Base-by-base conservation (phyloP, 2,113 vertebrate species). In the Gracilinanus agilis region DNA sequence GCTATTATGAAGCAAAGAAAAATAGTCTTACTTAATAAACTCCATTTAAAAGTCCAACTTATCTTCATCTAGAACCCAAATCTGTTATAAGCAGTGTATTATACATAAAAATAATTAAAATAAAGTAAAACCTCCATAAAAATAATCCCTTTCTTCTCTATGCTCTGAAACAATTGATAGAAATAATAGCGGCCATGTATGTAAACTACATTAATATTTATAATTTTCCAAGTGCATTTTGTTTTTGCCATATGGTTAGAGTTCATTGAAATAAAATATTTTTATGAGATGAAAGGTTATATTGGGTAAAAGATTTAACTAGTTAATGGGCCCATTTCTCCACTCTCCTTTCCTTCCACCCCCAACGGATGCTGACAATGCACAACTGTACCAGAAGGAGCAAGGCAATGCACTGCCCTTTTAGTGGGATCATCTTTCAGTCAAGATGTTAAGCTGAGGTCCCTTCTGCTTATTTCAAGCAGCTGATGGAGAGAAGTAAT, bases 21-120 rank as follows among this genome's bases (percentile, higher is more conserved):
- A 40, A 0, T 40, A 40, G 7, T 83, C 19, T 83, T 19, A 83
- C 67, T 75, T 83, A 83, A 83, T 83, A 83, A 83, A 83, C n/a
- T 83, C 94, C 92, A 88, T 54, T 90, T 96, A 88, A 95, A 91
- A 89, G 56, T 91, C 61, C 88, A 95, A 92, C 53, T 92, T 54
- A 2, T 83, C 9, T 93, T 34, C 19, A 67, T 19, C 9, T 25
- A 91, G 34, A 97, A 91, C 1, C 13, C 49, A 93, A 54, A 93
- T 54, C 83, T 90, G 44, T 1, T 90, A 90, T 23, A 91, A 91
- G 67, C 6, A 90, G 75, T 44, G 88, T 61, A 92, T 83, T 95
- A 91, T 40, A 90, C 92, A 56, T 44, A 56, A 49, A 61, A 55
- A 53, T 92, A 90, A 90, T 24, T 49, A 25, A 40, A 90, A 91